These are phyloP conservation scores for Seira ritae DNA, from an alignment of 2,888 invertebrate species.

Conservation along the genomic window DNA sequence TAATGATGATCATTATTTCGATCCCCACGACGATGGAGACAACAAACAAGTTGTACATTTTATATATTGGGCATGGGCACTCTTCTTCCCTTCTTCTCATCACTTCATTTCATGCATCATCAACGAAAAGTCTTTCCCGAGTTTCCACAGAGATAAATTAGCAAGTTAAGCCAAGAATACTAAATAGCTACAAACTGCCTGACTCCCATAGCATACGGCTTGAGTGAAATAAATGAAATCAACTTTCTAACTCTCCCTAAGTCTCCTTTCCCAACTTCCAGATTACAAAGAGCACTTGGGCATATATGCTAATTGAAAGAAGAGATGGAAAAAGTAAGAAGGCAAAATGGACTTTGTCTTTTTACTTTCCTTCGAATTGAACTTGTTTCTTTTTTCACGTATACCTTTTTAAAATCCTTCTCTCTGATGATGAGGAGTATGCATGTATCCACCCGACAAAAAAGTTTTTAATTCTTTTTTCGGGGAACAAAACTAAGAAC, in stretches of 20 bases:
- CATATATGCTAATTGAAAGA: too few species aligned
- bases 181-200: neutral
- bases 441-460: neutral
- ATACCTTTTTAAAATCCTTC: neutral
- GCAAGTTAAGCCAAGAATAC: slow-evolving; percentile 21
- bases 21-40: neutral
- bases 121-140: slow-evolving; percentile 15
- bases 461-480: neutral
- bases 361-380: neutral
- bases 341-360: neutral
- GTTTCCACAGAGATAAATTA: slow-evolving; percentile 53
- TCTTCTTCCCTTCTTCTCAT: slow-evolving; percentile 10
- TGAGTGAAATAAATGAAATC: too few species aligned
- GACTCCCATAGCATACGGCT: neutral
- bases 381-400: neutral
- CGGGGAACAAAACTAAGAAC: neutral
- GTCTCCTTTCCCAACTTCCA: too few species aligned
- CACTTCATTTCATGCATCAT: slow-evolving; percentile 61
- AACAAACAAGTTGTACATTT: too few species aligned
- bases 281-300: too few species aligned
- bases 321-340: neutral
- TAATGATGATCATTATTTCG: slow-evolving; percentile 8
- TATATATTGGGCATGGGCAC: too few species aligned
- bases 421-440: neutral
- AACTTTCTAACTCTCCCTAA: too few species aligned